phyloP scores from a whole-genome alignment of 92 coral and sea anemone genomes.

The Bergia puertoricense region DNA sequence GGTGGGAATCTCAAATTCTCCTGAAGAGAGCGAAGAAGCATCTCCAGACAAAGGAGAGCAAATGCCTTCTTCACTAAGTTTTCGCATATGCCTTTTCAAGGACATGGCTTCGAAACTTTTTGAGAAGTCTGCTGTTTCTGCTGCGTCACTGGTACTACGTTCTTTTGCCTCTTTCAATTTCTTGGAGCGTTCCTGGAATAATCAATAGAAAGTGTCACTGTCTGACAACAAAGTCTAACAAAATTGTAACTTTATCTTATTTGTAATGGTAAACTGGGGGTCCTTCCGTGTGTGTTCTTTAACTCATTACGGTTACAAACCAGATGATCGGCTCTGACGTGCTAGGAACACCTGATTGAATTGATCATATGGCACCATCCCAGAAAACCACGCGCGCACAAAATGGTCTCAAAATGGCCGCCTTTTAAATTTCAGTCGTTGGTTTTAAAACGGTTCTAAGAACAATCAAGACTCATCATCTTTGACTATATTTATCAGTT shows the following conservation, averaged over 20 bases:
- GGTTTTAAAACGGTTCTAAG: no score
- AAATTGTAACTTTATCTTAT: not conserved
- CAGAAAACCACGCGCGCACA: no score
- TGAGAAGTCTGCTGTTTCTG: constrained; percentile 23
- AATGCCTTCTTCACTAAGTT: constrained; percentile 36
- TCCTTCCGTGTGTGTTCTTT: no score
- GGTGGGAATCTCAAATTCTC: constrained; percentile 33
- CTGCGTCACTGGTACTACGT: not conserved
- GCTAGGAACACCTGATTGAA: no score
- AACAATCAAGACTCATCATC: no score
- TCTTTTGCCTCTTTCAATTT: constrained; percentile 26
- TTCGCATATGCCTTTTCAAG: constrained; percentile 22
- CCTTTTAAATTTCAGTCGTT: no score
- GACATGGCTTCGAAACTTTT: constrained; percentile 31
- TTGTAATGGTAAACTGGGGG: not conserved
- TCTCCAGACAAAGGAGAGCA: constrained; percentile 29
- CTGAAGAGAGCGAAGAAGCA: constrained; percentile 36
- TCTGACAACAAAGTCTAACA: not conserved
- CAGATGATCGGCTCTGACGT: no score
- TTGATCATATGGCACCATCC: no score
- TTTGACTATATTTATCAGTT: no score
- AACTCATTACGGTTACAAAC: no score
- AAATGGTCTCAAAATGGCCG: no score
- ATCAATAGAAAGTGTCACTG: not conserved
- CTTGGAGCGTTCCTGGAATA: constrained; percentile 22